Evolutionary conservation across 35 echinoderm and acorn worm genomes (phyloP).

Genomic region (Apostichopus parvimensis): DNA sequence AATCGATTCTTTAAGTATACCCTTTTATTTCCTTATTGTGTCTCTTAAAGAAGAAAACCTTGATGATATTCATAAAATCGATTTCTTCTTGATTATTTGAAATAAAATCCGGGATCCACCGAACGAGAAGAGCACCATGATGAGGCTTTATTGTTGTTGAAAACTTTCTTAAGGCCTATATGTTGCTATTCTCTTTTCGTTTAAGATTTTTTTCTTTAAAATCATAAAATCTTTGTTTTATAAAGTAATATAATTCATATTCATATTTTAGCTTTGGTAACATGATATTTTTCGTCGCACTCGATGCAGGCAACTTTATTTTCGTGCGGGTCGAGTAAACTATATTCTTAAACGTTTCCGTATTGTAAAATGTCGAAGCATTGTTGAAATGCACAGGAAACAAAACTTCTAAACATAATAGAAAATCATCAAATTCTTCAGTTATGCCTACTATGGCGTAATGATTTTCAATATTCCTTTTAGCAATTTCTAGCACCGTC

Average conservation of each 20-base stretch:
- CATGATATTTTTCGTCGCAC: constrained; percentile 11
- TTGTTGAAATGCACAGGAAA: constrained; percentile 42
- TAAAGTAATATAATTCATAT: constrained; percentile 48
- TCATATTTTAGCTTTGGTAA: constrained; percentile 23
- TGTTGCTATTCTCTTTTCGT: no score
- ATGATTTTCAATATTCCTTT: constrained; percentile 34
- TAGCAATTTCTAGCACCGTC: constrained; percentile 28
- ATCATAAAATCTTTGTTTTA: constrained; percentile 37
- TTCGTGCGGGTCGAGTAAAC: constrained; percentile 14
- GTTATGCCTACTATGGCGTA: constrained; percentile 20
- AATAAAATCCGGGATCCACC: no score
- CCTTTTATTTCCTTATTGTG: no score
- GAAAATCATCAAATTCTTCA: constrained; percentile 25
- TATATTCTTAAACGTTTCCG: constrained; percentile 7
- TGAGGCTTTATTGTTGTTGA: no score
- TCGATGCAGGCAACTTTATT: not conserved
- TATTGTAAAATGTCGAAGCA: constrained; percentile 24
- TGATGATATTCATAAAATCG: no score
- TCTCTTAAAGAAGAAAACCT: no score
- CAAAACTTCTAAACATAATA: not conserved
- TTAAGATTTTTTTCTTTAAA: constrained; percentile 2
- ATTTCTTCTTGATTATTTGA: no score
- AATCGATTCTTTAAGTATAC: no score
- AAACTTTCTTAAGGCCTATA: no score
- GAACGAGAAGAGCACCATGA: not conserved